Evolutionary conservation across 2,113 vertebrate species (phyloP).

Genomic region (Etheostoma cragini): DNA sequence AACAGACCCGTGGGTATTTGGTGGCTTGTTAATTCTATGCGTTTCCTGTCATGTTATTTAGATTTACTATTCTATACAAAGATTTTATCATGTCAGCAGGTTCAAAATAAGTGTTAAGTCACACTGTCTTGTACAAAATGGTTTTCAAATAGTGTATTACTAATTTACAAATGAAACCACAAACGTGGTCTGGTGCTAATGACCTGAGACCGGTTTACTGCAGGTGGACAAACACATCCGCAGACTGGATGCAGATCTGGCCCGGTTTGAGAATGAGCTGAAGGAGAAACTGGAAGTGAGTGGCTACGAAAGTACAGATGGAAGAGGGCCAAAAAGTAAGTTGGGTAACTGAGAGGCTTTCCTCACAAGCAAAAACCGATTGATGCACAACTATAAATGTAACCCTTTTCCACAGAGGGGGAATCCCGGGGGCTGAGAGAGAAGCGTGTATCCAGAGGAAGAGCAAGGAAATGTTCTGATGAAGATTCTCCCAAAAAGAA

Average conservation of each 20-base stretch:
- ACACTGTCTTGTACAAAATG: not conserved
- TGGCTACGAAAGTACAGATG: conserved; percentile 89
- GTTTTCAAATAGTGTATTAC: not conserved
- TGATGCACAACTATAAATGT: not conserved
- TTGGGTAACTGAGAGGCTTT: not conserved
- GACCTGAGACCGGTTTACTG: not conserved
- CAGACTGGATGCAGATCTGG: conserved; percentile 94
- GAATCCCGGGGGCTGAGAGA: conserved; percentile 88
- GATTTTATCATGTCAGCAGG: not conserved
- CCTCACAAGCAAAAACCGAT: accelerated
- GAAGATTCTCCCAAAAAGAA: conserved; percentile 96
- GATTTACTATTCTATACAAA: not conserved
- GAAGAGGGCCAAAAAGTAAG: conserved; percentile 90
- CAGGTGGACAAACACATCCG: conserved; percentile 99
- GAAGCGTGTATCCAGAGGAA: conserved; percentile 90
- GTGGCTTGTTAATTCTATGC: not conserved
- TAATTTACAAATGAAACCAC: not conserved
- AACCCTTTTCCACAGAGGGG: conserved; percentile 81
- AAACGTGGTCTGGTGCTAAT: not conserved
- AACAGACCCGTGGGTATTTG: not conserved
- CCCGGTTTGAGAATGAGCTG: conserved; percentile 95
- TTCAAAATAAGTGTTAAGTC: not conserved
- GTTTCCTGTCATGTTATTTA: not conserved
- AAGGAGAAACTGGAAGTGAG: conserved; percentile 97
- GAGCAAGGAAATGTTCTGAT: conserved; percentile 90